Evolutionary conservation across 2,797 vertebrate genomes (phyloP), one percentile per base, ranked within the genome.

Genomic region (Sphenopsis melanotis): DNA sequence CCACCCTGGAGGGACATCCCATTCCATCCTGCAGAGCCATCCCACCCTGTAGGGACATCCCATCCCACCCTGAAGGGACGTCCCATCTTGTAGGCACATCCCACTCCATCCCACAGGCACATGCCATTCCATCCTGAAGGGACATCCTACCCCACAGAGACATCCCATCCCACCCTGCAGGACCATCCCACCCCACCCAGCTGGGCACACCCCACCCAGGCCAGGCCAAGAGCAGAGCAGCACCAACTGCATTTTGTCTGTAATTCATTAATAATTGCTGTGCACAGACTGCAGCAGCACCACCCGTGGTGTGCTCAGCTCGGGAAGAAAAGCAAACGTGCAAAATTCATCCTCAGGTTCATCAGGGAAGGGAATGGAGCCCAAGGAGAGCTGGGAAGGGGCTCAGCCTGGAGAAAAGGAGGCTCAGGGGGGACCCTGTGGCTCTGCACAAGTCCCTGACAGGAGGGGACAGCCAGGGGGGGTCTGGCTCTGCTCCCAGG

Each of bases 301-400:
- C 12, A 3, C 1, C 20, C 32, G 32, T 55, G 53, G 6, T 3
- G 2, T 29, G 32, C 55, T 22, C 83, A 52, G 30, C 15, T 56
- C 1, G 0, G 18, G 12, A 44, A 29, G 55, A 13, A 69, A 71
- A 84, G 47, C 26, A 8, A 26, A 14, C 0, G 2, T 3, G 55
- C 36, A 59, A 11, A 47, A 69, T 24, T 26, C 32, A 7, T 0
- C 9, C 32, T 10, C 6, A 6, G 60, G 7, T 12, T 42, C 70
- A 66, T 5, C 70, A 15, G 39, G 39, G 39, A 41, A 41, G 41
- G 41, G 41, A 41, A 18, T 41, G 17, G 17, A 46, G 52, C 32
- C 52, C 52, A 30, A 53, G 52, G 11, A 53, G 53, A 55, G 53
- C 53, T 55, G 53, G 53, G 12, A n/a, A 55, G 68, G 39, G 41